phyloP scores from a whole-genome alignment of 1,140 invertebrate genomes.

The Sitophilus oryzae region DNA sequence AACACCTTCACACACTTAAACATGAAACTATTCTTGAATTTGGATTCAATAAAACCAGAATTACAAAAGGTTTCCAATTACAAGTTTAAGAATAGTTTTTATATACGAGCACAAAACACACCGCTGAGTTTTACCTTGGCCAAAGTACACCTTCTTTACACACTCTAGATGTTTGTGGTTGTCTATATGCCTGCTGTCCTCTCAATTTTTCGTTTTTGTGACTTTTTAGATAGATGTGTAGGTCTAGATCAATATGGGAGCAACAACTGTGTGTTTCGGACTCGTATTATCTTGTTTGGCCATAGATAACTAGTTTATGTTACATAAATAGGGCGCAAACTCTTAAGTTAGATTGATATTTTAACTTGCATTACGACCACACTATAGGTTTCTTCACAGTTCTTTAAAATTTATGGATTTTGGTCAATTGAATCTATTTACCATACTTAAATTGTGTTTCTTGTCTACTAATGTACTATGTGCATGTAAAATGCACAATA shows the following conservation, averaged over 20 bases:
- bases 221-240: constrained; percentile 5
- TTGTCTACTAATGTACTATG: too few relatives aligned
- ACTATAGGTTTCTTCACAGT: too few relatives aligned
- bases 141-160: constrained; percentile 14
- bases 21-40: neutral
- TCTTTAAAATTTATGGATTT: too few relatives aligned
- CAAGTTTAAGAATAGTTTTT: constrained; percentile 10
- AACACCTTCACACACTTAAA: too few relatives aligned
- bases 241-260: constrained; percentile 36
- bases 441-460: too few relatives aligned
- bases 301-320: too few relatives aligned
- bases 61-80: neutral
- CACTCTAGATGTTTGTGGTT: constrained; percentile 4
- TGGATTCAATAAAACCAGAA: neutral
- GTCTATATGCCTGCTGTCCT: neutral
- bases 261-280: constrained; percentile 42
- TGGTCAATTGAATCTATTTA: too few relatives aligned
- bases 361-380: too few relatives aligned
- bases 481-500: too few relatives aligned
- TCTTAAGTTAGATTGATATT: too few relatives aligned
- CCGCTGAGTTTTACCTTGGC: constrained; percentile 14
- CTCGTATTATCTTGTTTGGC: too few relatives aligned
- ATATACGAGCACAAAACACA: constrained; percentile 32
- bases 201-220: constrained; percentile 7
- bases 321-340: too few relatives aligned